Evolutionary conservation across 2,888 invertebrate genomes (phyloP), one percentile per base, ranked within the genome.

Genomic region (Sinelater perroti): DNA sequence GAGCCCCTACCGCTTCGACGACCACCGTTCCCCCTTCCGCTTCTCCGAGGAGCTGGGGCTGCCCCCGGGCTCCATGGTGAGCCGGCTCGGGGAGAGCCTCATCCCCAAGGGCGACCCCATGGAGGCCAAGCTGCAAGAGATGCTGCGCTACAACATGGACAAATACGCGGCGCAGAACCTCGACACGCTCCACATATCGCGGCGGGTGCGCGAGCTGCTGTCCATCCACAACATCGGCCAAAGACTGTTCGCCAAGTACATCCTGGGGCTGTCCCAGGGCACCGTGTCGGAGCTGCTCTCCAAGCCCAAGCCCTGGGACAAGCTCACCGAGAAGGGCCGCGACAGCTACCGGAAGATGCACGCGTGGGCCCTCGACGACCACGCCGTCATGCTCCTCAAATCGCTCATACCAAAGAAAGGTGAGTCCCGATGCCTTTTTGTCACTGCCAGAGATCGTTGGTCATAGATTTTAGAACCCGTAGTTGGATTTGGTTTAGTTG

Each of bases 271-370:
- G 61, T 96, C 91, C 62, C 98, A 99, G 79, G 99, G 99, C 59
- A 99, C 99, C 16, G 97, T 99, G 40, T 96, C 96, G 65, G 99
- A 99, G 81, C 82, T 99, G 72, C 85, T 99, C 62, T 97, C 97
- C 68, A 99, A 99, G 78, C 99, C 99, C 51, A 97, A 99, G 78
- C 97, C 97, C 8, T 99, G 99, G 99, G 97, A 97, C 82, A 98
- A 98, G 81, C 83, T 99, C 75, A 99, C 99, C 56, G 99, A 99
- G 82, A 99, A 99, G 79, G 99, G 99, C 24, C 85, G 98, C 52
- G 99, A 99, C 82, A 97, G 97, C 71, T 99, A 99, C 82, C 85
- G 99, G 74, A 97, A 98, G 82, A 99, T 99, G 96, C 96, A 97
- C 82, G 95, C 95, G 72, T 99, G 99, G 99, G 95, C 97, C 67